Base-by-base conservation (phyloP, 2,113 vertebrate genomes). In the Albula glossodonta region DNA sequence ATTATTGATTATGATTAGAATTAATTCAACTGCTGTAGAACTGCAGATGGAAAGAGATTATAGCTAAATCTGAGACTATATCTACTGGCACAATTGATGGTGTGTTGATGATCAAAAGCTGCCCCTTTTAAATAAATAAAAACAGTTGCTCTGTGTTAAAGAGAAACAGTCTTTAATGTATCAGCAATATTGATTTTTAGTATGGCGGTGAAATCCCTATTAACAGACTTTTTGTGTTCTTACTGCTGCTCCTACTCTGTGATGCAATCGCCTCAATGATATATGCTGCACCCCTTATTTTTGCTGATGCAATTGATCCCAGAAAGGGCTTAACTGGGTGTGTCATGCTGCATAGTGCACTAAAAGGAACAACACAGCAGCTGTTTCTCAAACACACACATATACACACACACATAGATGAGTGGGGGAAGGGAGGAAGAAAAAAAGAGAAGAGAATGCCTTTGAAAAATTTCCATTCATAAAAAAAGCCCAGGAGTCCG, bases 391-490 rank as follows among this genome's bases (percentile, higher is more conserved):
- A 56, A 41, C 31, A 41, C 31, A 41, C 31, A 41, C 78, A 2
- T 1, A 49, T 0, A 49, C n/a, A 79, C 8, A 82, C 22, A 41
- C 56, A 60, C 56, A 56, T 0, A 56, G 53, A 56, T 15, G 56
- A 60, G 17, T 4, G 7, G 60, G 60, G 17, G 60, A 19, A 22
- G 60, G 9, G 63, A 19, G 17, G 19, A n/a, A 22, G 8, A 17
- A n/a, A 70, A 70, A 70, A 25, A 74, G 31, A 41, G 57, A 12
- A 56, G n/a, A 51, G 22, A 74, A 63, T 53, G 31, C 70, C 82
- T 57, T n/a, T 15, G 48, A 83, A 70, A 77, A 74, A 52, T 74
- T 86, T 86, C 85, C 85, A 86, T 86, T 82, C 85, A 86, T 82
- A 86, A 86, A 82, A 80, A 70, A 49, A 60, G 9, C 85, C 51